Evolutionary conservation across 2,888 invertebrate genomes (phyloP), one percentile per base, ranked within the genome.

Genomic region (Cryptus armator): DNA sequence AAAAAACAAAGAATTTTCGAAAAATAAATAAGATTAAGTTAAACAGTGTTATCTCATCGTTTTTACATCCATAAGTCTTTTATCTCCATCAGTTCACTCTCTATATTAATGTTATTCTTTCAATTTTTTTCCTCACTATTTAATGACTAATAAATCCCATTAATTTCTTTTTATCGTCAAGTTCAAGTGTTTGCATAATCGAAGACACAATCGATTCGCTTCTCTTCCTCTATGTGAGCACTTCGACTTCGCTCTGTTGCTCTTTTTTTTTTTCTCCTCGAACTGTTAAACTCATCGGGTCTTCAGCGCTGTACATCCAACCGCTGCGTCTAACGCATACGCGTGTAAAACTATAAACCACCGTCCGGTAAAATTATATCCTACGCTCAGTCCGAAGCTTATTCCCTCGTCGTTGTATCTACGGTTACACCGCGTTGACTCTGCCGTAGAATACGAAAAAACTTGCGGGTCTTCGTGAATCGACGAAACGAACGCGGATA

Each of bases 391-490:
- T 16, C 56, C 5, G 37, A 43, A 16, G 43, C 16, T 10, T 24
- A 16, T 46, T 19, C 56, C 29, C 29, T n/a, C 43, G 29, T 46
- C 16, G 19, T 19, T 16, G 59, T 24, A 7, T 10, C 2, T n/a
- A 59, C 67, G 16, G 32, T 44, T 68, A 48, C 32, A 14, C 7
- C 51, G 66, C 51, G 43, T 9, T 29, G n/a, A 64, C 64, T 53
- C 48, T 10, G 46, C 32, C 29, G 46, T 56, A 46, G 14, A 64
- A 64, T 74, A 62, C 70, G 62, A 4, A 59, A 64, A 59, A 64
- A 83, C 83, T 86, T 83, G 83, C 56, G 74, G 78, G 86, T 83
- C 86, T 86, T 87, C 85, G 76, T 59, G 81, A 86, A 86, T 87
- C 84, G 71, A 83, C 83, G 81, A 81, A 83, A 81, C 74, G 62